A percentile compares a stretch with the other conserved stretches of the same genome.
phyloP scores from a whole-genome alignment of 2,888 invertebrate species.

The Halictus ligatus region DNA sequence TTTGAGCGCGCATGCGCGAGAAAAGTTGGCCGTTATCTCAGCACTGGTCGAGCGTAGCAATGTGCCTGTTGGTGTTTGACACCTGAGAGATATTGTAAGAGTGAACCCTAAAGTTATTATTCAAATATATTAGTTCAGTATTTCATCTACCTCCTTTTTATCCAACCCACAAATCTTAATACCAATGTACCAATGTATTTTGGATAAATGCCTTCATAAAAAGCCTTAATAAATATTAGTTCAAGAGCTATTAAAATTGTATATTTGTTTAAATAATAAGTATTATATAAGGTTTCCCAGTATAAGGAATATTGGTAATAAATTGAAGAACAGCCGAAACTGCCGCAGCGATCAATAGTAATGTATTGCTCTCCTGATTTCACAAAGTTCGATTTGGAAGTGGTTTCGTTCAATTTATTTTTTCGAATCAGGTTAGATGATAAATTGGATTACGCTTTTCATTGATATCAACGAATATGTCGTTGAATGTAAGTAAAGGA shows the following conservation, averaged over 20 bases:
- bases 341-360: background rate
- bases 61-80: too few relatives aligned
- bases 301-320: too few relatives aligned
- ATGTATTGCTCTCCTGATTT: background rate
- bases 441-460: background rate
- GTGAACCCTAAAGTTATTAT: too few relatives aligned
- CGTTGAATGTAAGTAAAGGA: background rate
- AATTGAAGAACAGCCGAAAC: background rate
- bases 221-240: too few relatives aligned
- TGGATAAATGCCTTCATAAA: too few relatives aligned
- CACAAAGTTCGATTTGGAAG: background rate
- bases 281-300: background rate
- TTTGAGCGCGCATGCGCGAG: too few relatives aligned
- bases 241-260: background rate
- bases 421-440: background rate
- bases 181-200: background rate
- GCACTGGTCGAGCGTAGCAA: too few relatives aligned
- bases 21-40: too few relatives aligned
- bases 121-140: too few relatives aligned
- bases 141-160: too few relatives aligned
- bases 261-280: background rate
- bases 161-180: too few relatives aligned
- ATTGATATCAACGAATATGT: background rate
- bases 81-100: too few relatives aligned
- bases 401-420: background rate